These are phyloP conservation scores for Amphimallon solstitiale DNA, from an alignment of 2,888 invertebrate genomes.

Conservation along the genomic window DNA sequence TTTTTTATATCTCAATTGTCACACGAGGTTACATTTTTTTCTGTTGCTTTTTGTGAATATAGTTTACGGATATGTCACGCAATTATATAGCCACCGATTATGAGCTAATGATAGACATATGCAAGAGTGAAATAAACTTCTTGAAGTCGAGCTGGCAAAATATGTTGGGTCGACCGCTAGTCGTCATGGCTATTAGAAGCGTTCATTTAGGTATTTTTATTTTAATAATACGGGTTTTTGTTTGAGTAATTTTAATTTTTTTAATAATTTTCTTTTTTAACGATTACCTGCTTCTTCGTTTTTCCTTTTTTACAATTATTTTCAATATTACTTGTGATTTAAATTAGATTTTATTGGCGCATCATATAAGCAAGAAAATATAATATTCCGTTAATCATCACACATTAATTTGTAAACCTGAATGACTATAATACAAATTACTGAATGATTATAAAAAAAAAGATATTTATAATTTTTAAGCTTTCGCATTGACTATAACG, in stretches of 20 bases:
- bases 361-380: no score
- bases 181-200: conserved; percentile 89
- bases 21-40: conserved; percentile 36
- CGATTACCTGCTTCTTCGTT: neutral
- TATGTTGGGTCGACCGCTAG: conserved; percentile 95
- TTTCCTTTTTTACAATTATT: no score
- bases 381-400: no score
- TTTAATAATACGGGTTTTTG: conserved; percentile 8
- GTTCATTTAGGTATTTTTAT: conserved; percentile 82
- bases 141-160: conserved; percentile 98
- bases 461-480: no score
- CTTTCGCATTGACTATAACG: no score
- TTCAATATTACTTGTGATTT: no score
- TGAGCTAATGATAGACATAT: conserved; percentile 96
- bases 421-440: no score
- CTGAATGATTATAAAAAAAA: no score
- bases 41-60: conserved; percentile 58
- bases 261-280: neutral
- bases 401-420: no score
- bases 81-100: conserved; percentile 99
- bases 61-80: conserved; percentile 97
- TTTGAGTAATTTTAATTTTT: neutral
- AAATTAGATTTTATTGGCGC: no score
- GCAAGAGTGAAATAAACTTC: conserved; percentile 97
- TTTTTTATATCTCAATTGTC: conserved; percentile 34